Evolutionary conservation across 2,888 invertebrate genomes (phyloP), one percentile per base, ranked within the genome.

Genomic region (Apomyelois bistriatella): DNA sequence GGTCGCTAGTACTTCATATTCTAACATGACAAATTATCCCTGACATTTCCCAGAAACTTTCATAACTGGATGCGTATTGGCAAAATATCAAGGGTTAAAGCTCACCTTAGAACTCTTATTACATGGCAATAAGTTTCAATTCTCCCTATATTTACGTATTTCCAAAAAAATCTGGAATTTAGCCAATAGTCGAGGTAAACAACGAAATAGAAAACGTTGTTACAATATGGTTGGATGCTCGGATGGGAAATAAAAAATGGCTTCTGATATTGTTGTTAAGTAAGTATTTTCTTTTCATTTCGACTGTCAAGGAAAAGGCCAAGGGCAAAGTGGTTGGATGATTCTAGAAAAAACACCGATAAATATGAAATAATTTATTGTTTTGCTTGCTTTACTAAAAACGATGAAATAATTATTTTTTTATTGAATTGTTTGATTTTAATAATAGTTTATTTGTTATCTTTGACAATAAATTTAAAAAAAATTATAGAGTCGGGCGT

Each of bases 1-100:
- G n/a, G n/a, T n/a, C n/a, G n/a, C n/a, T n/a, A n/a, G n/a, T 22
- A 30, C 43, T 28, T 46, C 35, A 37, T 52, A 15, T 52, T 49
- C 40, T 17, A 13, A 37, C 40, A 48, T 50, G 47, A 47, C 53
- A 42, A 53, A 53, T 42, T 52, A 42, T 51, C 47, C 32, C 10
- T 40, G 48, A 51, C 42, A 38, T 48, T 48, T 32, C 41, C 17
- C 32, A 15, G 35, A 51, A 51, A 56, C 41, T 56, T 47, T 37
- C 38, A 43, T 28, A 48, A 17, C 22, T 38, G 13, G 22, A 10
- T 48, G 32, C 28, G 41, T 53, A 56, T 56, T 43, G 51, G 42
- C 43, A 48, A 53, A 52, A 51, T 52, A 53, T 53, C 56, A 56
- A 48, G 56, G 53, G 48, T 47, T 28, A 38, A 48, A 48, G 38